A percentile compares a stretch with the other conserved stretches of the same genome.
These are phyloP conservation scores for Hippopotamyrus pictus DNA, from an alignment of 2,797 vertebrate genomes.

Conservation along the genomic window DNA sequence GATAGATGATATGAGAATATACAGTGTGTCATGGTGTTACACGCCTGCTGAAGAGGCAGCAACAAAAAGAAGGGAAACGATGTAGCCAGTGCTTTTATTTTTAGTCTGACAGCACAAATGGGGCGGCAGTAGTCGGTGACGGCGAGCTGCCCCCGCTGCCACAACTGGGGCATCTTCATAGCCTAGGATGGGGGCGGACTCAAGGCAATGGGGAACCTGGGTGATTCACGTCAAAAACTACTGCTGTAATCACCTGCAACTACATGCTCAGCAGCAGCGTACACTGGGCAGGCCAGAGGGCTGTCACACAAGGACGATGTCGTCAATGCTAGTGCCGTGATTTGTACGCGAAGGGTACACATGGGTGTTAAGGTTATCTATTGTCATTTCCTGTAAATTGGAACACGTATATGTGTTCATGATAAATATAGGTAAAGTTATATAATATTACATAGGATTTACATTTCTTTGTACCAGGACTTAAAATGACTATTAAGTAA, in stretches of 20 bases:
- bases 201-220: not conserved
- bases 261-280: not conserved
- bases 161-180: not conserved
- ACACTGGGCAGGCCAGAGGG: not conserved
- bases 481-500: not conserved
- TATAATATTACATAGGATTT: not conserved
- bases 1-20: not conserved
- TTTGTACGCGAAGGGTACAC: not conserved
- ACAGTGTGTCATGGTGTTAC: not conserved
- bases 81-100: not conserved
- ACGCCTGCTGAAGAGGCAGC: not conserved
- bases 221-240: not conserved
- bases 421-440: not conserved
- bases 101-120: not conserved
- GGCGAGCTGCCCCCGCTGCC: not conserved
- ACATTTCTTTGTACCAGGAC: not conserved
- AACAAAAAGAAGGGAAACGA: not conserved
- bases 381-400: not conserved
- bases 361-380: not conserved
- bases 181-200: not conserved
- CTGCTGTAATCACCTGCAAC: not conserved
- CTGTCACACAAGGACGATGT: not conserved
- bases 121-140: not conserved
- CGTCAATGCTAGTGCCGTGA: not conserved
- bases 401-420: not conserved